Percentiles rank a stretch among this genome's conserved stretches.
These are phyloP conservation scores for Pharmacophagus antenor DNA, from an alignment of 2,888 invertebrate genomes.

Conservation along the genomic window DNA sequence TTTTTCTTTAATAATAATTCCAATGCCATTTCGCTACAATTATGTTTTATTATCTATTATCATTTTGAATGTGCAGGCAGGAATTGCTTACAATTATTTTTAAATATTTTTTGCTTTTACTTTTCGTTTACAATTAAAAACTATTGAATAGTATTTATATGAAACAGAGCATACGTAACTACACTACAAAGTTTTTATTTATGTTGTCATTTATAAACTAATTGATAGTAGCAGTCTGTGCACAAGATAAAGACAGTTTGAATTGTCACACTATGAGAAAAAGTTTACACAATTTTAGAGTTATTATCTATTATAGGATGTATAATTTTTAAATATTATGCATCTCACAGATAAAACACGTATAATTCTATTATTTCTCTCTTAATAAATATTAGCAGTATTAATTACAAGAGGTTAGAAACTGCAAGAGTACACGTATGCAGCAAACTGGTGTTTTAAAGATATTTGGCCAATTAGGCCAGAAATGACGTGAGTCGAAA, in stretches of 20 bases:
- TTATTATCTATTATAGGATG: conserved; percentile 39
- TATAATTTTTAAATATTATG: conserved; percentile 37
- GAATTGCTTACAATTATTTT: too few species aligned
- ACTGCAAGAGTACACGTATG: conserved; percentile 76
- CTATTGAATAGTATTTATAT: too few species aligned
- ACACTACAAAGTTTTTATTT: neutral
- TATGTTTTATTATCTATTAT: too few species aligned
- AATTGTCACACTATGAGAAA: conserved; percentile 35
- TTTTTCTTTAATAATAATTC: neutral
- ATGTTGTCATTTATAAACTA: neutral
- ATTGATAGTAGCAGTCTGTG: conserved; percentile 1
- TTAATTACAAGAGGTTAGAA: conserved; percentile 60
- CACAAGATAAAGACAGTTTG: conserved; percentile 23
- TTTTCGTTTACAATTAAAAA: too few species aligned
- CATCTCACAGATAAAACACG: conserved; percentile 34
- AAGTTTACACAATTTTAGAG: conserved; percentile 35
- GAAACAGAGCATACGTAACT: too few species aligned
- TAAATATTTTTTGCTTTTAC: too few species aligned
- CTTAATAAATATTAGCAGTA: conserved; percentile 35
- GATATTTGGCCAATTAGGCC: conserved; percentile 53
- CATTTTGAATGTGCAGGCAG: too few species aligned
- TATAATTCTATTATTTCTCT: conserved; percentile 32
- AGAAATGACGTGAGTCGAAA: conserved; percentile 65
- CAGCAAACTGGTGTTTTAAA: conserved; percentile 59
- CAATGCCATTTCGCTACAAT: neutral